Conservation (phyloP, 2,888 invertebrate genomes). For the Machimus atricapillus region DNA sequence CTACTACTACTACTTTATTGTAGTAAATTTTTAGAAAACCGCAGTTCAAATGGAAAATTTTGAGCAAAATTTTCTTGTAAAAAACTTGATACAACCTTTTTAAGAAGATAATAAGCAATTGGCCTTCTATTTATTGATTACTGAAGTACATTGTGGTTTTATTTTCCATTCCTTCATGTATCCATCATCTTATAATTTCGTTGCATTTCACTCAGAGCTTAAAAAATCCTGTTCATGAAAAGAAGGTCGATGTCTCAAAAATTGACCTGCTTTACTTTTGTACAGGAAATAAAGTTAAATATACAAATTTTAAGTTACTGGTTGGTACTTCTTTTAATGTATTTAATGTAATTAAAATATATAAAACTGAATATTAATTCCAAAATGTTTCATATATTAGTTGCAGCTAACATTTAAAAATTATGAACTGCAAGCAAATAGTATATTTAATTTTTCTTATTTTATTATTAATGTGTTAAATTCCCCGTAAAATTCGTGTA, state of each 20-base stretch:
- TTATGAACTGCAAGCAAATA: neutral
- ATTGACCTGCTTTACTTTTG: neutral
- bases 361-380: neutral
- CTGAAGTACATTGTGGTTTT: neutral
- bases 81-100: too few species aligned
- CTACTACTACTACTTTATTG: too few species aligned
- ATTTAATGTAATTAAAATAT: too few species aligned
- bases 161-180: neutral
- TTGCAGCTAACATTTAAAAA: too few species aligned
- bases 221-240: neutral
- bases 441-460: neutral
- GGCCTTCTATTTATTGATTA: neutral
- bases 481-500: neutral
- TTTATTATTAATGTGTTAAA: neutral
- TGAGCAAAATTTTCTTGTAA: too few species aligned
- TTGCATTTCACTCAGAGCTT: neutral
- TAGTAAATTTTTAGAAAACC: neutral
- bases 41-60: neutral
- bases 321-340: too few species aligned
- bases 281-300: neutral
- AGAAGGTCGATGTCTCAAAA: neutral
- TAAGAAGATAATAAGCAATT: neutral
- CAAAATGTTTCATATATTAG: too few species aligned
- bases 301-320: neutral
- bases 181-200: neutral